Base-by-base conservation (phyloP, 1,140 invertebrate species). In the Drosophila baimaii region DNA sequence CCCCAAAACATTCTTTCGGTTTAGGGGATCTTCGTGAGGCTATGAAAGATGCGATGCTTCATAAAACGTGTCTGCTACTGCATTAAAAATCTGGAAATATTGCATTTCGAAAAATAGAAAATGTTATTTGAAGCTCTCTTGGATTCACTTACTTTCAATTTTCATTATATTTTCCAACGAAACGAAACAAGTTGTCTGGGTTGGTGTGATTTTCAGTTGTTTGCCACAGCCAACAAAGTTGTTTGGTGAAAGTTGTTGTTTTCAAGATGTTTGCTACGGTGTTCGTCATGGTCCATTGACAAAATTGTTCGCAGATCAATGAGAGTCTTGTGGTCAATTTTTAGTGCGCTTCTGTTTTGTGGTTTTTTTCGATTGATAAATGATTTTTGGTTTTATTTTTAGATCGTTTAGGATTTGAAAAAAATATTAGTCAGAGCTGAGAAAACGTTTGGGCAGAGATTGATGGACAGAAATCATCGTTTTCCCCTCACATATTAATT, bases 261-360 rank as follows among this genome's bases (percentile, higher is more conserved):
- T 54, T 44, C 33, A 46, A n/a, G n/a, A 27, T 58, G 61, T 46
- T 62, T 65, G 57, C 21, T 78, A 43, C 8, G 65, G 41, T 29
- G 21, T 44, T 66, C 58, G 77, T 49, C 54, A 66, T 63, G 61
- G 44, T 76, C 19, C 62, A 80, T 84, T 81, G 66, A 77, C 54
- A 74, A 84, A 73, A 79, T 69, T 62, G 62, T 58, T 23, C 63
- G 58, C 62, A 85, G 79, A 81, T 81, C 77, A 85, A 69, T 81
- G 54, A 77, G 54, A 77, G 55, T 61, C 44, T 54, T 80, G 77
- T 61, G 77, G 47, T 68, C 47, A 59, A 61, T 35, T 55, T 55
- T 35, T 33, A 15, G 43, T 65, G n/a, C 12, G 13, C 66, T 46
- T 46, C 41, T 56, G 64, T 69, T 31, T 68, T 31, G 19, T 29